Evolutionary conservation across 2,113 vertebrate species (phyloP).

Genomic region (Emydocephalus ijimae): DNA sequence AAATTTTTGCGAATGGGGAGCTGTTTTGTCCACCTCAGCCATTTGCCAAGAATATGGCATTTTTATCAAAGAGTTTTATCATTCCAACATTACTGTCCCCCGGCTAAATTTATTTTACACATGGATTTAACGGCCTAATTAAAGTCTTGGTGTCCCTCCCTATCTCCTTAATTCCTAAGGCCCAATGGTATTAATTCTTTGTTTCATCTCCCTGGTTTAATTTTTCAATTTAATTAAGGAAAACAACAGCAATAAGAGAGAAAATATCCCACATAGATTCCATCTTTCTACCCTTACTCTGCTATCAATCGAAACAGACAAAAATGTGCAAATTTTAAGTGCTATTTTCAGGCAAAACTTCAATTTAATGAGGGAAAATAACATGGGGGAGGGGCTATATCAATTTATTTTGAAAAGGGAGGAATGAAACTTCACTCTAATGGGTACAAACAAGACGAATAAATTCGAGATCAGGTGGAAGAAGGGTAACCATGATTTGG

Average conservation of each 20-base stretch:
- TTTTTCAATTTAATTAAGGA: conserved; percentile 15
- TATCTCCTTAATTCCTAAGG: not conserved
- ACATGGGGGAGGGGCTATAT: not conserved
- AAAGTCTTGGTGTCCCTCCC: not conserved
- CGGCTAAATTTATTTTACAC: conserved; percentile 30
- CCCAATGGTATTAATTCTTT: conserved; percentile 6
- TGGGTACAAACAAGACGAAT: not conserved
- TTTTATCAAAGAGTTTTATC: conserved; percentile 16
- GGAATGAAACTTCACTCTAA: not conserved
- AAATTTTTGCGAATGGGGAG: not conserved
- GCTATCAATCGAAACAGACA: not conserved
- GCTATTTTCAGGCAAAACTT: not conserved
- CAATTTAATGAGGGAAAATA: not conserved
- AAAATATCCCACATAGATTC: not conserved
- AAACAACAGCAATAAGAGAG: not conserved
- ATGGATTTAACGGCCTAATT: conserved; percentile 36
- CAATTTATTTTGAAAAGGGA: not conserved
- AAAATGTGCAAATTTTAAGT: not conserved
- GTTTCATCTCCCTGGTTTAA: not conserved
- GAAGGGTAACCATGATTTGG: not conserved
- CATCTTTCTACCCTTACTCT: not conserved
- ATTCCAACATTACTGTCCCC: not conserved
- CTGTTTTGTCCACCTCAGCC: not conserved
- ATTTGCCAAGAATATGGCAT: not conserved
- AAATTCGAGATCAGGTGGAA: not conserved